Base-by-base conservation (phyloP, 1,140 invertebrate species). In the Drosophila lacteicornis region DNA sequence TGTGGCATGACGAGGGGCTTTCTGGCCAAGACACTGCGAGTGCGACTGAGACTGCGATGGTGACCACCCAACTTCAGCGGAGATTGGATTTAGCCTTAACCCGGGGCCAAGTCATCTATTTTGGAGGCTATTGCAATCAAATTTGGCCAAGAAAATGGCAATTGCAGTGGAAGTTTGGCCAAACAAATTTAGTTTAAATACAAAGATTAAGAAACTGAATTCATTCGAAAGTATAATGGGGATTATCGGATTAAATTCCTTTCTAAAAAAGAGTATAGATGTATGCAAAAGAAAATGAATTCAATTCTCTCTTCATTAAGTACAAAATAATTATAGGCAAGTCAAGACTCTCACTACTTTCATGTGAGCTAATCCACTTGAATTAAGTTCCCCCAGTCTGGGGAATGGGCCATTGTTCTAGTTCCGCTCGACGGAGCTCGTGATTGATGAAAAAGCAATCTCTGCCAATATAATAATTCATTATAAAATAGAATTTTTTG, bases 1-100 rank as follows among this genome's bases (percentile, higher is more conserved):
- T 77, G 70, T 85, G 77, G 59, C 82, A 68, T 78, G 75, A 77
- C 75, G 63, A 73, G 76, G 33, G 57, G 50, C 71, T 77, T 77
- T 77, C 59, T 40, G 62, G 75, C 56, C 30, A 56, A 68, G 62
- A 76, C 51, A 49, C 62, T 45, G 67, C 25, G 27, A 22, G 40
- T 17, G 51, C 19, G 42, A 36, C 33, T 11, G 33, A 36, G 33
- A 11, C 33, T 11, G 33, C 33, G 3, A 47, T 49, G 38, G 55
- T 22, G 70, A 51, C 70, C 70, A 73, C 70, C 70, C 68, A 73
- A 1, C 38, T 15, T 66, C 62, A 68, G 46, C 11, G 38, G 69
- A 11, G 66, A 36, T 67, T 42, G 47, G 25, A 66, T 51, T 43
- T 36, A 46, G 67, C 62, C 67, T 68, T 70, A 46, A 47, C 67